These are phyloP conservation scores for Branchipolynoe longqiensis DNA, from an alignment of 2,888 invertebrate species.

Conservation along the genomic window DNA sequence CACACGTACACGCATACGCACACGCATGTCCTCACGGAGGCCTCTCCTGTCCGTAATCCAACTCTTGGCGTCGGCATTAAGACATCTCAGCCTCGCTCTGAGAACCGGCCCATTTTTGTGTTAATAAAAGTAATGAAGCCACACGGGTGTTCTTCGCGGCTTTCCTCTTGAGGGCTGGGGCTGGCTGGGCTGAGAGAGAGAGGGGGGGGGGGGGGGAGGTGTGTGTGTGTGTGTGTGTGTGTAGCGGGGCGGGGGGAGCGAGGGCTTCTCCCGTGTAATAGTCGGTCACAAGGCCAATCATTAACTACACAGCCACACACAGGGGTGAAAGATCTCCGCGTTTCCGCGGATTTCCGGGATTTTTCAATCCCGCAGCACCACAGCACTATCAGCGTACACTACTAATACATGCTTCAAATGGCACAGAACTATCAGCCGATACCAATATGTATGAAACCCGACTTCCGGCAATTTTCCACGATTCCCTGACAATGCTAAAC, in stretches of 20 bases:
- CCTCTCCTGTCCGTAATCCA: conserved; percentile 22
- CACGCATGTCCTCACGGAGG: conserved; percentile 3
- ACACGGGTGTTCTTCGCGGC: background rate
- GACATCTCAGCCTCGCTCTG: conserved; percentile 9
- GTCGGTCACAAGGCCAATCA: too few species aligned
- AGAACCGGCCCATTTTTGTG: conserved; percentile 15
- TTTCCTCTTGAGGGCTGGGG: background rate
- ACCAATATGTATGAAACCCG: too few species aligned
- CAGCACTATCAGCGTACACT: too few species aligned
- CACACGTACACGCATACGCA: background rate
- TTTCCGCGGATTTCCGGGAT: too few species aligned
- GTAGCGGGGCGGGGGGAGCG: background rate
- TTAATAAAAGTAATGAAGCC: conserved; percentile 33
- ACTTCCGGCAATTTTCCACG: too few species aligned
- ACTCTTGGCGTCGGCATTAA: background rate
- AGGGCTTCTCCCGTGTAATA: background rate
- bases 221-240: background rate
- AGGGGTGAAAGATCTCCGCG: too few species aligned
- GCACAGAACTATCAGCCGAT: too few species aligned
- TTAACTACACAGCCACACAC: too few species aligned
- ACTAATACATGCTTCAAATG: too few species aligned
- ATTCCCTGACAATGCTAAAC: too few species aligned
- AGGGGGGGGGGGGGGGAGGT: background rate
- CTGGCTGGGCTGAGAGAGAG: background rate
- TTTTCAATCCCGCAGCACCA: too few species aligned